phyloP scores from a whole-genome alignment of 2,113 vertebrate species.

The Takifugu bimaculatus region DNA sequence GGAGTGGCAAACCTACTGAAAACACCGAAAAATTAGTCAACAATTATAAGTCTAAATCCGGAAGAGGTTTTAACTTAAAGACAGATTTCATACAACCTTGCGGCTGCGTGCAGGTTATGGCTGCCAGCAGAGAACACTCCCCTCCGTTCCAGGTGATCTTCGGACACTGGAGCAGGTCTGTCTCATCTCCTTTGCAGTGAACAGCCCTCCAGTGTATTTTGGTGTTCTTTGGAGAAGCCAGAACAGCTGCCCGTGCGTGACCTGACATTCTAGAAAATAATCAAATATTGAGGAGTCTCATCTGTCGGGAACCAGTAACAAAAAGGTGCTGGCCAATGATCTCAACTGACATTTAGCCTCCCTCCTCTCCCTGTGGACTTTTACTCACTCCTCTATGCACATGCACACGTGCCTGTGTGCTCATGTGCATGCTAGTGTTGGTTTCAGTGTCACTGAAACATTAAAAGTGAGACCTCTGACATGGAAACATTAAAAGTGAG shows the following conservation, averaged over 20 bases:
- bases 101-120: constrained; percentile 78
- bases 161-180: constrained; percentile 81
- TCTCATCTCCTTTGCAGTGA: constrained; percentile 82
- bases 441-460: constrained; percentile 30
- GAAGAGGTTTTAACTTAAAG: neutral
- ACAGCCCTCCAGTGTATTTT: constrained; percentile 82
- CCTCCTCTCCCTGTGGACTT: constrained; percentile 20
- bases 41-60: neutral
- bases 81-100: constrained; percentile 62
- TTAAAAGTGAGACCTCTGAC: neutral
- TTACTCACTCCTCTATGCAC: constrained; percentile 49
- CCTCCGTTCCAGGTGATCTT: constrained; percentile 79
- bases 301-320: constrained; percentile 1
- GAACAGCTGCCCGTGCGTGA: constrained; percentile 68
- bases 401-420: constrained; percentile 32
- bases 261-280: constrained; percentile 76
- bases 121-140: constrained; percentile 78
- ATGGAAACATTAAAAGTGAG: constrained; percentile 15
- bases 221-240: constrained; percentile 70
- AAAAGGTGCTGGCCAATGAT: constrained; percentile 42
- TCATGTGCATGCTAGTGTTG: constrained; percentile 22
- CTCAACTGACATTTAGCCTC: constrained; percentile 46
- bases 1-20: constrained; percentile 69
- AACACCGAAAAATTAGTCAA: no score
- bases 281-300: neutral